phyloP scores from a whole-genome alignment of 2,113 vertebrate genomes.

The Elachura formosa region DNA sequence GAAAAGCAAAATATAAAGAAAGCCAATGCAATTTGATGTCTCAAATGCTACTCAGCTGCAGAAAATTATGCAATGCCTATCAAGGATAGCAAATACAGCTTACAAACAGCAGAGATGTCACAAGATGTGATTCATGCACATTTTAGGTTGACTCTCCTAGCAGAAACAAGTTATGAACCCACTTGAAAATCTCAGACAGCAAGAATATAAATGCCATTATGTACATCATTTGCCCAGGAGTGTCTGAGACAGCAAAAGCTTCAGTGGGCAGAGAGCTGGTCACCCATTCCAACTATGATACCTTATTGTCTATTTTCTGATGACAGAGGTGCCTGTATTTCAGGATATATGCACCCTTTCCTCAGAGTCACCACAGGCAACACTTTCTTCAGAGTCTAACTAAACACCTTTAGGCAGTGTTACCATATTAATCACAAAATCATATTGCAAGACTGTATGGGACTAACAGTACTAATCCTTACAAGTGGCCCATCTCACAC shows the following conservation, averaged over 20 bases:
- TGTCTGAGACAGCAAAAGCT: not conserved
- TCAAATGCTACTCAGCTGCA: not conserved
- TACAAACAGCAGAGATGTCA: not conserved
- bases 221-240: not conserved
- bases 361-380: too few species aligned
- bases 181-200: not conserved
- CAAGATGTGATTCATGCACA: not conserved
- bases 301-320: not conserved
- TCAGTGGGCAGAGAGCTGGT: not conserved
- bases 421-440: not conserved
- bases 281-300: not conserved
- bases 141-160: not conserved
- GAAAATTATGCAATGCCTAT: not conserved
- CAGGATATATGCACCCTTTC: not conserved
- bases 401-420: not conserved
- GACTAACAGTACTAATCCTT: not conserved
- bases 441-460: not conserved
- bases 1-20: not conserved
- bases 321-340: not conserved
- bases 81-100: not conserved
- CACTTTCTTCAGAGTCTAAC: not conserved
- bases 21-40: not conserved
- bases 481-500: not conserved
- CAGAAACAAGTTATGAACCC: not conserved
- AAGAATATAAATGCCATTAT: not conserved